Evolutionary conservation across 2,797 vertebrate genomes (phyloP), one percentile per base, ranked within the genome.

Genomic region (Diglossa cyanea): DNA sequence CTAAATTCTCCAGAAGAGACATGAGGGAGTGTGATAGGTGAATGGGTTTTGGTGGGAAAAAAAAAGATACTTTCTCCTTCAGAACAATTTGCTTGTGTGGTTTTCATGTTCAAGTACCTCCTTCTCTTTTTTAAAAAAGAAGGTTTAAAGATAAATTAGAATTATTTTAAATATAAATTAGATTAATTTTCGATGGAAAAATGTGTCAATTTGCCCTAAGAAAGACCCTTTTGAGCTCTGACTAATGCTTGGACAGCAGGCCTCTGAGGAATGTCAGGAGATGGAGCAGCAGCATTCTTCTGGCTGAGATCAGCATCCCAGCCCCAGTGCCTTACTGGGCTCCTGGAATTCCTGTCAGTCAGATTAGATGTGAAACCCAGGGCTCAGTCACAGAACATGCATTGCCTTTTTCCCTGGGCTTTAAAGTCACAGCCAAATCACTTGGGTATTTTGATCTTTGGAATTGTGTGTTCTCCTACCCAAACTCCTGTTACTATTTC

Each of bases 201-300:
- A 93, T 2, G n/a, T 57, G 53, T 65, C 61, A 17, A 5, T 58
- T 85, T 87, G 23, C 68, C 68, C 47, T 53, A 63, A 75, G 66
- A 90, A 83, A 89, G 68, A 65, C n/a, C 9, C 81, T 51, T 92
- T 84, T 86, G 73, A 83, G 72, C 31, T 87, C 40, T 77, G 74
- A 10, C 40, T 71, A 45, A 30, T 37, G 81, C 57, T 48, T 18
- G 54, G 80, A 40, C 70, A 88, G 88, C 50, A 75, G 90, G 51
- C 57, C 42, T 14, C 37, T 30, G 74, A 72, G 84, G 90, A 94
- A 86, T 77, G 91, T 86, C 65, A 89, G 89, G 89, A 70, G 81
- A 93, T 55, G 91, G 90, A 88, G 76, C 79, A 60, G 82, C 65
- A 88, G 79, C 87, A 68, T 92, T 94, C 91, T 86, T 62, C 93